Conservation (phyloP, 2,113 vertebrate genomes). For the Lampris megalopsis region DNA sequence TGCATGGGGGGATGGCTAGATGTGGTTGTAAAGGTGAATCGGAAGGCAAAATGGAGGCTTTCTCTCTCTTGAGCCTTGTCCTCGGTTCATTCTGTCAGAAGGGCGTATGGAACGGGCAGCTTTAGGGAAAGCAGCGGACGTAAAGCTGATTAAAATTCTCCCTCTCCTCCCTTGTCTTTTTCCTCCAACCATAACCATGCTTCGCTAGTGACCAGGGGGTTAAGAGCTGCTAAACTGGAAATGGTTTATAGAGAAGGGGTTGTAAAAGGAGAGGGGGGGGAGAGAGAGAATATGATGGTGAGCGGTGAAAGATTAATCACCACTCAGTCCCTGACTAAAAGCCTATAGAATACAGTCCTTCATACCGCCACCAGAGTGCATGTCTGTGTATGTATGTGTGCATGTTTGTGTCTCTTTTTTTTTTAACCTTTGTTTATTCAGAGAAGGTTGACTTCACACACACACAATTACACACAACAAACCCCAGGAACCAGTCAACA, state of each 20-base stretch:
- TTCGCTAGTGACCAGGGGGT: conserved; percentile 41
- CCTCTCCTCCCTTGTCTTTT: conserved; percentile 38
- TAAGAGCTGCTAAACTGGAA: conserved; percentile 22
- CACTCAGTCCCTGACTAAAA: conserved; percentile 14
- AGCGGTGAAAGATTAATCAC: conserved; percentile 56
- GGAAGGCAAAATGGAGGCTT: neutral
- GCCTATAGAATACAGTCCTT: conserved; percentile 2
- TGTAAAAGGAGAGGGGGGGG: conserved; percentile 12
- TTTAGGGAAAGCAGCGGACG: conserved; percentile 47
- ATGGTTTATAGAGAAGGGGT: conserved; percentile 22
- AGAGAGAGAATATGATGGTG: conserved; percentile 10
- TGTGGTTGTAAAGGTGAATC: conserved; percentile 25
- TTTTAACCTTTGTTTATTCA: neutral
- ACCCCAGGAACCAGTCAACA: neutral
- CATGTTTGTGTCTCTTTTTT: conserved; percentile 10
- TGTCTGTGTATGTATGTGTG: conserved; percentile 20
- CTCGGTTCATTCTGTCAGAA: conserved; percentile 49
- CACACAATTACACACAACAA: neutral
- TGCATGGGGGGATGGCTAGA: conserved; percentile 16
- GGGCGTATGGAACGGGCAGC: conserved; percentile 51
- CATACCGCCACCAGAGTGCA: neutral
- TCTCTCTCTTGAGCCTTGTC: conserved; percentile 34
- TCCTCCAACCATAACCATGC: conserved; percentile 51
- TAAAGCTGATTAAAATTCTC: conserved; percentile 60
- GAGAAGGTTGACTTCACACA: neutral